Percentiles rank a stretch among this genome's conserved stretches.
phyloP scores from a whole-genome alignment of 2,888 invertebrate genomes.

The Mycalesis mineus region DNA sequence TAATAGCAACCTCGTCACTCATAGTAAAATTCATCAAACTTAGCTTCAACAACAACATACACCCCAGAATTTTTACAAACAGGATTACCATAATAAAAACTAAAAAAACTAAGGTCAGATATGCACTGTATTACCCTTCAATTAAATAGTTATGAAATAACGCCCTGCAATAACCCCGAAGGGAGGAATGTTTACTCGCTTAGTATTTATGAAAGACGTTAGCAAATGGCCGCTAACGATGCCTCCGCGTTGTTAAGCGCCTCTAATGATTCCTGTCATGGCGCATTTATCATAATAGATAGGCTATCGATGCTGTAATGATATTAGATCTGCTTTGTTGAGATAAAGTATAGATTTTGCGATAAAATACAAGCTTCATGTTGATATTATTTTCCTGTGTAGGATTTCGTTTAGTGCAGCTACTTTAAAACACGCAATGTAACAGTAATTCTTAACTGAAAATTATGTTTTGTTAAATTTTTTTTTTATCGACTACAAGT shows the following conservation, averaged over 20 bases:
- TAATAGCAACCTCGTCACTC: too few species aligned
- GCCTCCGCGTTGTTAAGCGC: slow-evolving; percentile 41
- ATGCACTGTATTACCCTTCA: neutral
- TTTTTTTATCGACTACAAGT: too few species aligned
- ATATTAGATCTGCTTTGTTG: slow-evolving; percentile 15
- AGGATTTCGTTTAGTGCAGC: too few species aligned
- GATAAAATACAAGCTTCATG: too few species aligned
- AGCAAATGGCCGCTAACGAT: slow-evolving; percentile 45
- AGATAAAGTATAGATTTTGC: slow-evolving; percentile 4
- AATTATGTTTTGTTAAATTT: too few species aligned
- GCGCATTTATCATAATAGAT: slow-evolving; percentile 44
- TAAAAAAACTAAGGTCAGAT: neutral
- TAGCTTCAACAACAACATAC: too few species aligned
- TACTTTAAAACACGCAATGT: too few species aligned
- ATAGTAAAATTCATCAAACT: too few species aligned
- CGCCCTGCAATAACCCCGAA: slow-evolving; percentile 23
- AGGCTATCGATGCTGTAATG: slow-evolving; percentile 26
- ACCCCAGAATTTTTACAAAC: too few species aligned
- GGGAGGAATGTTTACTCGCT: slow-evolving; percentile 31
- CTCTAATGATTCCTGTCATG: slow-evolving; percentile 50
- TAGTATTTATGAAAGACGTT: slow-evolving; percentile 28
- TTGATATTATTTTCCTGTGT: too few species aligned
- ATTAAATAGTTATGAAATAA: slow-evolving; percentile 24
- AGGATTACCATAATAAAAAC: too few species aligned
- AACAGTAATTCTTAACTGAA: too few species aligned